Conservation (phyloP, 2,888 invertebrate species). For the Xestia rhomboidea region DNA sequence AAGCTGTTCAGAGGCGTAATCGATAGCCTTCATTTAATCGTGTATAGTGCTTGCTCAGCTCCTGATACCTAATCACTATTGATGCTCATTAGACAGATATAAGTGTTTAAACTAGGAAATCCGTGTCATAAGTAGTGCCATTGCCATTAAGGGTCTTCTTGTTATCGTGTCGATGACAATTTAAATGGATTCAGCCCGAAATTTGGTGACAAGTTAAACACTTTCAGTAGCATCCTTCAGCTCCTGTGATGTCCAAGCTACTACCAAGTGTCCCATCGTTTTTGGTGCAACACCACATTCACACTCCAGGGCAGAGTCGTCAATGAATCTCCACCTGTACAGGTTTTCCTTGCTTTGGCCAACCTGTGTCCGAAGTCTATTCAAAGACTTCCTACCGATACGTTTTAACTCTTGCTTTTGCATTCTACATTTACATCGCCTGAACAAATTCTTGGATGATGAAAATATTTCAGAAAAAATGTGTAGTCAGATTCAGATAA, state of each 20-base stretch:
- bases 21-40: neutral
- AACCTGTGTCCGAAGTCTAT: too few relatives aligned
- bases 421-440: neutral
- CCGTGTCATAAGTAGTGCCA: neutral
- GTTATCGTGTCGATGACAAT: too few relatives aligned
- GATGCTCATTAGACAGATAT: slow-evolving; percentile 1
- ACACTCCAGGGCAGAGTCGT: too few relatives aligned
- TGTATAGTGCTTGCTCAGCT: slow-evolving; percentile 6
- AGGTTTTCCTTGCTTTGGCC: too few relatives aligned
- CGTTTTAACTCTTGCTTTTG: neutral
- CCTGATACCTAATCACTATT: slow-evolving; percentile 10
- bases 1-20: neutral
- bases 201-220: too few relatives aligned
- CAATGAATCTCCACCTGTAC: too few relatives aligned
- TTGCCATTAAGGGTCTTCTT: neutral
- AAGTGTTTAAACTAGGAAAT: slow-evolving; percentile 3
- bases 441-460: neutral
- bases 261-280: too few relatives aligned
- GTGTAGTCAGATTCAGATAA: neutral
- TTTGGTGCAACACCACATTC: too few relatives aligned
- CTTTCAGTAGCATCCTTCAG: too few relatives aligned
- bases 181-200: too few relatives aligned
- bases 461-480: neutral
- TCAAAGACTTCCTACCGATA: too few relatives aligned
- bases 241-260: too few relatives aligned